phyloP scores from a whole-genome alignment of 1,140 invertebrate species.

The Neodiprion lecontei region DNA sequence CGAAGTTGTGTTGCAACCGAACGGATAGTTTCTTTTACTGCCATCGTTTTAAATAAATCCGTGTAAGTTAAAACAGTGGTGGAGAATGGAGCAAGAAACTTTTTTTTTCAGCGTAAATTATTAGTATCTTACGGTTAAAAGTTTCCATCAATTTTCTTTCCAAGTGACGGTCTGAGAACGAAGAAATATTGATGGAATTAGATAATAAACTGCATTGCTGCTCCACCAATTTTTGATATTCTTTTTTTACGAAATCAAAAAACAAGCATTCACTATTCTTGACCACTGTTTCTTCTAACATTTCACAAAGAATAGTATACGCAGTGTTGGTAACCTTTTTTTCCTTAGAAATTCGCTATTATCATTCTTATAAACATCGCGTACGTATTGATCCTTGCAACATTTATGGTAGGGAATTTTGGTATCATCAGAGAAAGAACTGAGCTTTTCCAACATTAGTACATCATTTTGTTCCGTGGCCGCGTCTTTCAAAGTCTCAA shows the following conservation, averaged over 20 bases:
- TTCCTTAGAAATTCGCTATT: constrained; percentile 18
- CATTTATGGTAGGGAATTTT: constrained; percentile 19
- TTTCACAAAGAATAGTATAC: constrained; percentile 16
- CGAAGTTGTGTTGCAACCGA: neutral
- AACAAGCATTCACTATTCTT: constrained; percentile 17
- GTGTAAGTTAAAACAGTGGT: no score
- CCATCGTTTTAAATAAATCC: neutral
- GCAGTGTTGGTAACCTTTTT: constrained; percentile 14
- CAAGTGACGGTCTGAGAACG: constrained; percentile 20
- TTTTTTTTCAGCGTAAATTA: constrained; percentile 22
- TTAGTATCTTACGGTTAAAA: constrained; percentile 20
- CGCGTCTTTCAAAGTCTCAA: constrained; percentile 4
- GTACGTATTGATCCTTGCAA: constrained; percentile 20
- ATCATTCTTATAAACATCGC: constrained; percentile 10
- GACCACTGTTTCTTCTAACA: constrained; percentile 14
- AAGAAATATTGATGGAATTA: neutral
- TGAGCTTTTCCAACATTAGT: constrained; percentile 21
- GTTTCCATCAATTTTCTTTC: constrained; percentile 22
- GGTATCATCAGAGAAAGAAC: constrained; percentile 5
- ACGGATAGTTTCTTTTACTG: neutral
- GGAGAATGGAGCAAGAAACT: constrained; percentile 19
- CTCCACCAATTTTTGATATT: constrained; percentile 11
- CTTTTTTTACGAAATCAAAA: constrained; percentile 14
- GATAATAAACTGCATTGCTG: constrained; percentile 1
- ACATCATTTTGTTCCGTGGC: constrained; percentile 11